Evolutionary conservation across 2,797 vertebrate genomes (phyloP).

Genomic region (Geotrypetes seraphini): DNA sequence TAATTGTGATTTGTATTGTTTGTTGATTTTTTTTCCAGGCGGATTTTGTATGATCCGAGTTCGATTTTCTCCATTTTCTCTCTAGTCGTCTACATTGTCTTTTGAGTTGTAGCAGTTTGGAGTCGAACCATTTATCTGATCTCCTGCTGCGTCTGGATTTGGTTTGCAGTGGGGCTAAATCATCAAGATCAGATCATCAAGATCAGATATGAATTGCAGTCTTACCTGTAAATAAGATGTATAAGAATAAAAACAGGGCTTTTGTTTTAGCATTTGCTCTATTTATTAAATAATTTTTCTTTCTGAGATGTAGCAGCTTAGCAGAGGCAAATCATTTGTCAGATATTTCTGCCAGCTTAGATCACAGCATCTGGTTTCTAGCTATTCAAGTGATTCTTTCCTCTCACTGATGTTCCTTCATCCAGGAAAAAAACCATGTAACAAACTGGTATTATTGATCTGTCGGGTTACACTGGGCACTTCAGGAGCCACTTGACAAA

Average conservation of each 20-base stretch:
- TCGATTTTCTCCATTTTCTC: too few species aligned
- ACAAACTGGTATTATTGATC: slow-evolving; percentile 41
- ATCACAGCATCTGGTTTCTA: slow-evolving; percentile 47
- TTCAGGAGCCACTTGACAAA: slow-evolving; percentile 38
- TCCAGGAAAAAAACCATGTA: slow-evolving; percentile 53
- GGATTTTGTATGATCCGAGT: too few species aligned
- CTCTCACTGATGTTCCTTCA: slow-evolving; percentile 56
- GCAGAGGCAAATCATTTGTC: slow-evolving; percentile 56
- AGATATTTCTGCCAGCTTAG: slow-evolving; percentile 29
- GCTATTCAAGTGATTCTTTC: slow-evolving; percentile 57
- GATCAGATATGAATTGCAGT: too few species aligned
- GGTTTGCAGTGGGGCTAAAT: too few species aligned
- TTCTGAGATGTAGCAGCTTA: slow-evolving; percentile 50
- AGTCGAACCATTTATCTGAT: too few species aligned
- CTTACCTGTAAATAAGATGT: slow-evolving; percentile 51
- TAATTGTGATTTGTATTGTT: too few species aligned
- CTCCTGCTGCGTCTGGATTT: too few species aligned
- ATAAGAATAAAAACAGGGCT: slow-evolving; percentile 16
- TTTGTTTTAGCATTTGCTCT: slow-evolving; percentile 33
- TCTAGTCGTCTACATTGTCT: too few species aligned
- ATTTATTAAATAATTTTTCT: slow-evolving; percentile 54
- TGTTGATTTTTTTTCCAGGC: too few species aligned
- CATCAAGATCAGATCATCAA: too few species aligned
- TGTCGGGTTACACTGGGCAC: slow-evolving; percentile 41
- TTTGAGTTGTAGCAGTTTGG: too few species aligned